These are phyloP conservation scores for Idaea straminata DNA, from an alignment of 2,888 invertebrate species.

Conservation along the genomic window DNA sequence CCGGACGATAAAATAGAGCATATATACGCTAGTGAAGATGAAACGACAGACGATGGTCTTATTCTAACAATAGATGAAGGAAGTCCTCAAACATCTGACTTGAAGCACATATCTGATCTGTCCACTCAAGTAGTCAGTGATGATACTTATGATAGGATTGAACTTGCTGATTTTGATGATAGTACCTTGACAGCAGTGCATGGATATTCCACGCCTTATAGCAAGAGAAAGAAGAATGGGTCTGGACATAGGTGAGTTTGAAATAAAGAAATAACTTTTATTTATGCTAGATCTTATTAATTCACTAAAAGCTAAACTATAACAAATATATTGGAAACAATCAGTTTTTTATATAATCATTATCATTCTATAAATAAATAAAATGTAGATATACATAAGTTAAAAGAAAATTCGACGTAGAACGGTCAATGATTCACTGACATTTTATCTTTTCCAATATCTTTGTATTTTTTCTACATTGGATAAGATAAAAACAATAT, in stretches of 20 bases:
- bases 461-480: conserved; percentile 27
- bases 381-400: neutral
- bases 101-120: conserved; percentile 48
- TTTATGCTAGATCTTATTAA: too few species aligned
- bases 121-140: conserved; percentile 52
- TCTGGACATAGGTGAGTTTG: conserved; percentile 50
- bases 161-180: conserved; percentile 46
- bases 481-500: conserved; percentile 33
- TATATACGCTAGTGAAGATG: conserved; percentile 63
- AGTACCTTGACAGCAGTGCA: conserved; percentile 41
- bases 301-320: neutral
- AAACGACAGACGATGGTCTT: conserved; percentile 50
- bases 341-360: conserved; percentile 2
- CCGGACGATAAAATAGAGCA: conserved; percentile 39
- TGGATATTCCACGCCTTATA: conserved; percentile 58
- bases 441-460: conserved; percentile 22
- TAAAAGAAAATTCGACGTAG: neutral
- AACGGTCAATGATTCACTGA: conserved; percentile 4
- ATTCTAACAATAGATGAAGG: conserved; percentile 67
- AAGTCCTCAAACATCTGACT: conserved; percentile 48
- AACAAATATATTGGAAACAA: neutral
- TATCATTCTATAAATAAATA: too few species aligned
- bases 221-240: conserved; percentile 52
- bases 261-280: too few species aligned
- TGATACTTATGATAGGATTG: conserved; percentile 63